Evolutionary conservation across 1,140 invertebrate genomes (phyloP).

Genomic region (Nymphalis io): DNA sequence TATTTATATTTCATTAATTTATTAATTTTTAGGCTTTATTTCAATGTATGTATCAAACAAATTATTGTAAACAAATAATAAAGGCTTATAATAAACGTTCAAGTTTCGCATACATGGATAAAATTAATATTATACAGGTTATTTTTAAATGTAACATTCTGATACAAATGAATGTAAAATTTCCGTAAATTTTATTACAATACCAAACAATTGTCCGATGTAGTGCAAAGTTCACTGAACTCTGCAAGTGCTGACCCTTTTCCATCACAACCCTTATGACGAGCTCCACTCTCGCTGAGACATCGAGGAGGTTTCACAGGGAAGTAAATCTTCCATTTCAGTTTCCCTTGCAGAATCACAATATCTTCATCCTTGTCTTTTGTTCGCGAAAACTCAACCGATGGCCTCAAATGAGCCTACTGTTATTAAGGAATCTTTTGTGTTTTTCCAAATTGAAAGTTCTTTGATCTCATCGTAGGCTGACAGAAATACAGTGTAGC

Average conservation of each 20-base stretch:
- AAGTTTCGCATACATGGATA: too few relatives aligned
- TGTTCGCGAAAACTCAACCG: constrained; percentile 14
- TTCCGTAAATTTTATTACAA: constrained; percentile 10
- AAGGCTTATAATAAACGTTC: too few relatives aligned
- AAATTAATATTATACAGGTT: too few relatives aligned
- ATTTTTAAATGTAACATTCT: too few relatives aligned
- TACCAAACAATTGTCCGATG: constrained; percentile 21
- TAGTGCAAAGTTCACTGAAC: constrained; percentile 37
- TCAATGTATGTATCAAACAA: too few relatives aligned
- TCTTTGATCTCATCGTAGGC: constrained; percentile 23
- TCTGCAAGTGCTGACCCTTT: constrained; percentile 29
- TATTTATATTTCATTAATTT: too few relatives aligned
- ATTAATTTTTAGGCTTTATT: too few relatives aligned
- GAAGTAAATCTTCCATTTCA: constrained; percentile 18
- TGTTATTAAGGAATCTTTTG: constrained; percentile 11
- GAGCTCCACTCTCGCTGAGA: constrained; percentile 25
- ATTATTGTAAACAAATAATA: too few relatives aligned
- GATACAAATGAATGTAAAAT: too few relatives aligned
- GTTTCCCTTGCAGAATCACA: background rate
- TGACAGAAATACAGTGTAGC: constrained; percentile 18
- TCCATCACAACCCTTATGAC: constrained; percentile 36
- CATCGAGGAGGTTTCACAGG: constrained; percentile 28
- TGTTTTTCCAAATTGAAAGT: constrained; percentile 18
- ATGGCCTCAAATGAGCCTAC: constrained; percentile 10
- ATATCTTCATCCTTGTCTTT: constrained; percentile 14